Percentiles rank a stretch among this genome's conserved stretches.
These are phyloP conservation scores for Parotia lawesii DNA, from an alignment of 2,113 vertebrate species.

Conservation along the genomic window DNA sequence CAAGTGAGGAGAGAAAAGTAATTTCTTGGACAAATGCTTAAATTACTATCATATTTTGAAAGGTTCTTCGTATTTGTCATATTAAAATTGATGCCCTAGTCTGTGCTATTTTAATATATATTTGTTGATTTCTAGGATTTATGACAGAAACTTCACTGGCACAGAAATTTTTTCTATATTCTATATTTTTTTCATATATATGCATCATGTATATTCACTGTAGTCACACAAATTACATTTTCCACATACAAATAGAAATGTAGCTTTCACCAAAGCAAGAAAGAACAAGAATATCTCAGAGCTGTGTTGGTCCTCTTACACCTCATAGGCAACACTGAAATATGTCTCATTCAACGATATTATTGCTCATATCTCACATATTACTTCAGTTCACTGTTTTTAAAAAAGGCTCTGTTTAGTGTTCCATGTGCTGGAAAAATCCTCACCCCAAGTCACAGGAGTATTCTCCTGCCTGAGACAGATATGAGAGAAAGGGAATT, in stretches of 20 bases:
- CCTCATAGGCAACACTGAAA: background rate
- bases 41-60: background rate
- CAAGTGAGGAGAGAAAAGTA: conserved; percentile 13
- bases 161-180: background rate
- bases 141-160: background rate
- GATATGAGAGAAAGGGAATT: background rate
- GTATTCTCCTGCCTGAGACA: background rate
- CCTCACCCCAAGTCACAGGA: background rate
- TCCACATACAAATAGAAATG: background rate
- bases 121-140: background rate
- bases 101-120: background rate
- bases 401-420: background rate
- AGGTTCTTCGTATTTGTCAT: background rate
- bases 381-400: background rate
- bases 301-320: background rate
- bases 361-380: background rate
- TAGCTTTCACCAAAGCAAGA: background rate
- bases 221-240: background rate
- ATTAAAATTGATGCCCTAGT: background rate
- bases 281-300: background rate
- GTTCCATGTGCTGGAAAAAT: background rate
- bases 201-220: background rate
- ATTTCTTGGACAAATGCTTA: background rate
- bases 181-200: background rate
- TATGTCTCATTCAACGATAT: background rate